Conservation (phyloP, 2,113 vertebrate species). For the Carassius carassius region DNA sequence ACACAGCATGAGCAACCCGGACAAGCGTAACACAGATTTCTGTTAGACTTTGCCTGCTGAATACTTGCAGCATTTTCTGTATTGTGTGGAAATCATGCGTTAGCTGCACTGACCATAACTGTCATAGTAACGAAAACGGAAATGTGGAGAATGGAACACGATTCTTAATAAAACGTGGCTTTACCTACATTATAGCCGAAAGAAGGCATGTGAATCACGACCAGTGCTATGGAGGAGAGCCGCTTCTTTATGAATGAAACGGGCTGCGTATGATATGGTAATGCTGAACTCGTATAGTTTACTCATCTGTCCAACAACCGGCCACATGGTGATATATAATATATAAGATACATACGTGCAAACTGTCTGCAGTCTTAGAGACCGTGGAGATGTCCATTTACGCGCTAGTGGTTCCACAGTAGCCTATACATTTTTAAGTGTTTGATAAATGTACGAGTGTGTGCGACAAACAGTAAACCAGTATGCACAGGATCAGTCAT, state of each 20-base stretch:
- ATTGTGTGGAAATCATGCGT: neutral
- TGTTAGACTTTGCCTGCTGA: conserved; percentile 7
- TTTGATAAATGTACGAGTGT: neutral
- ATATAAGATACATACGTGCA: neutral
- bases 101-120: neutral
- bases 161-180: neutral
- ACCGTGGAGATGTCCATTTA: neutral
- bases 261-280: conserved; percentile 61
- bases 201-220: conserved; percentile 57
- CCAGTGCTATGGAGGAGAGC: conserved; percentile 71
- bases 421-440: neutral
- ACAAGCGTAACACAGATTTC: neutral
- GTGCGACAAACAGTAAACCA: neutral
- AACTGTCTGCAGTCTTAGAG: too few relatives aligned
- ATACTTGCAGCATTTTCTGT: neutral
- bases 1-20: neutral
- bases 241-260: conserved; percentile 78
- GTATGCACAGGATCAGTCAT: neutral
- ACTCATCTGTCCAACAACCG: conserved; percentile 3
- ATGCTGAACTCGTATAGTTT: conserved; percentile 32
- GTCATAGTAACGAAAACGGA: neutral
- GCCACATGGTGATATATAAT: neutral
- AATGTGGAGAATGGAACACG: neutral
- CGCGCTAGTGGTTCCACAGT: neutral
- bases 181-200: neutral